phyloP scores from a whole-genome alignment of 2,888 invertebrate species.

The Heliconius hortense region DNA sequence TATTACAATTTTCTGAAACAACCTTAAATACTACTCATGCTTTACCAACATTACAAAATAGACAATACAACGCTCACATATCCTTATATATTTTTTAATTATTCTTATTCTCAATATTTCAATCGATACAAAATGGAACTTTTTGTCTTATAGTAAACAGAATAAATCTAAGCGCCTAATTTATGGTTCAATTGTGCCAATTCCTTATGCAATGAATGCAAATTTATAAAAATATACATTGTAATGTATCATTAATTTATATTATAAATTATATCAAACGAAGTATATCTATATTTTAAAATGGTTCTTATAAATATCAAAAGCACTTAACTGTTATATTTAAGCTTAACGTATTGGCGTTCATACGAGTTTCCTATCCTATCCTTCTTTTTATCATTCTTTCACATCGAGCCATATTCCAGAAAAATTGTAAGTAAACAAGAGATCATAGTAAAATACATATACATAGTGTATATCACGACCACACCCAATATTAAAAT shows the following conservation, averaged over 20 bases:
- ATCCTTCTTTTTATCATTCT: slow-evolving; percentile 54
- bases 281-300: slow-evolving; percentile 65
- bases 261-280: slow-evolving; percentile 53
- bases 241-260: slow-evolving; percentile 62
- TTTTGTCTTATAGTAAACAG: slow-evolving; percentile 59
- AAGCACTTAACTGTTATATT: slow-evolving; percentile 70
- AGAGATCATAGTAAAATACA: slow-evolving; percentile 69
- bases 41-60: slow-evolving; percentile 76
- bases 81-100: slow-evolving; percentile 67
- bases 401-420: slow-evolving; percentile 64
- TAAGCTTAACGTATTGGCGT: slow-evolving; percentile 74
- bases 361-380: slow-evolving; percentile 68
- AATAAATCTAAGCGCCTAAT: slow-evolving; percentile 58
- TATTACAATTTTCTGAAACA: slow-evolving; percentile 82
- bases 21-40: slow-evolving; percentile 70
- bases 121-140: slow-evolving; percentile 74
- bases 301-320: slow-evolving; percentile 65
- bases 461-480: slow-evolving; percentile 59
- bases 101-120: slow-evolving; percentile 58
- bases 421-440: slow-evolving; percentile 79
- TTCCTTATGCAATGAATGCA: slow-evolving; percentile 75
- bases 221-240: slow-evolving; percentile 79
- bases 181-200: slow-evolving; percentile 62
- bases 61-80: slow-evolving; percentile 77
- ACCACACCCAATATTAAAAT: slow-evolving; percentile 69